These are phyloP conservation scores for Aleiodes testaceus DNA, from an alignment of 2,888 invertebrate species.

Conservation along the genomic window DNA sequence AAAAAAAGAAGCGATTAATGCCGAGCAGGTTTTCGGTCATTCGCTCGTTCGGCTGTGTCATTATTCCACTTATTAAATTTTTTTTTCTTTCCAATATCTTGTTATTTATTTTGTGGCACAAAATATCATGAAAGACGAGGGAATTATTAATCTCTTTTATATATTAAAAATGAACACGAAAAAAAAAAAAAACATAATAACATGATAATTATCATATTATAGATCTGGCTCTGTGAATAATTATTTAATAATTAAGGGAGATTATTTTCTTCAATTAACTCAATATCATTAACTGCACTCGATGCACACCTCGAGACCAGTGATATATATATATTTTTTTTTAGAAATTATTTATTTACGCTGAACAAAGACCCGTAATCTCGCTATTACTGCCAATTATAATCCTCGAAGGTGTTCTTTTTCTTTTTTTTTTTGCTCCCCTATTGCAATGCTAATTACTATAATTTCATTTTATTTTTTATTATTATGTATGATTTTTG, in stretches of 20 bases:
- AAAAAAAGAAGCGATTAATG: slow-evolving; percentile 44
- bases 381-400: slow-evolving; percentile 67
- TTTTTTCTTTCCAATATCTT: slow-evolving; percentile 18
- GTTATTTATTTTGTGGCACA: slow-evolving; percentile 32
- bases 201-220: neutral
- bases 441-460: slow-evolving; percentile 25
- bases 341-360: slow-evolving; percentile 70
- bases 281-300: slow-evolving; percentile 48
- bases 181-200: slow-evolving; percentile 23
- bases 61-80: slow-evolving; percentile 35
- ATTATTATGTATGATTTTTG: slow-evolving; percentile 47
- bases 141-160: slow-evolving; percentile 12
- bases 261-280: slow-evolving; percentile 48
- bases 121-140: slow-evolving; percentile 34
- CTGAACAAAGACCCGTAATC: slow-evolving; percentile 64
- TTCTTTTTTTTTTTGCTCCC: slow-evolving; percentile 56
- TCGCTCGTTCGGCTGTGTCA: slow-evolving; percentile 56
- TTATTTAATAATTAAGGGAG: slow-evolving; percentile 23
- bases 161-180: slow-evolving; percentile 15
- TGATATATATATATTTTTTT: slow-evolving; percentile 65
- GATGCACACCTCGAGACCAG: slow-evolving; percentile 66
- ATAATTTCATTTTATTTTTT: slow-evolving; percentile 42
- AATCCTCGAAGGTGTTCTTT: slow-evolving; percentile 57
- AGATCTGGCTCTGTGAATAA: slow-evolving; percentile 11
- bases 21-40: slow-evolving; percentile 55